These are phyloP conservation scores for Aurelia sp. DNA, from an alignment of 30 jellyfish, hydroid and myxozoan genomes.

Conservation along the genomic window DNA sequence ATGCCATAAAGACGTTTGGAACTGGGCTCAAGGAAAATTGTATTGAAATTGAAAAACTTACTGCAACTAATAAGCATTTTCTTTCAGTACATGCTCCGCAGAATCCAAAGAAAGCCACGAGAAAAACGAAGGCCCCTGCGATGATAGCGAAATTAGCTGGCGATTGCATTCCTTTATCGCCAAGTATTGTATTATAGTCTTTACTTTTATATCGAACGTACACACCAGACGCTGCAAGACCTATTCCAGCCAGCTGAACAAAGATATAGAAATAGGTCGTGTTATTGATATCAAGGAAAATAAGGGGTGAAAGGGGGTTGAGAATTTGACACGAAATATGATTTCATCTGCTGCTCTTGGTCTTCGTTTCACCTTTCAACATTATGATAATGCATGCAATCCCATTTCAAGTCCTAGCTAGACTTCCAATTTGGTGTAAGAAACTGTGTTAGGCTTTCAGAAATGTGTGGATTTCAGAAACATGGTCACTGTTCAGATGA, in stretches of 20 bases:
- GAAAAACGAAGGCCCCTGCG: constrained; percentile 7
- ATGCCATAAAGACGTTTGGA: too few relatives aligned
- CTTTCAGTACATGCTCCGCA: constrained; percentile 35
- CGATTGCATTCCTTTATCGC: not conserved
- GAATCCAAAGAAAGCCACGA: constrained; percentile 20
- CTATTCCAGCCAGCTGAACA: constrained; percentile 21
- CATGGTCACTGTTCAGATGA: too few relatives aligned
- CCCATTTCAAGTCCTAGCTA: too few relatives aligned
- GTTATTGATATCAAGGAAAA: not conserved
- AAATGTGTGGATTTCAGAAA: too few relatives aligned
- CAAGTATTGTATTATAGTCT: constrained; percentile 29
- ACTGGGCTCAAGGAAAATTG: too few relatives aligned
- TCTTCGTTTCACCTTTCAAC: too few relatives aligned
- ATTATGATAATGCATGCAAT: too few relatives aligned
- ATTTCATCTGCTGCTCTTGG: too few relatives aligned
- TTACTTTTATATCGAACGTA: constrained; percentile 19
- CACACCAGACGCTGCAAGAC: constrained; percentile 4
- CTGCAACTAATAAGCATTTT: constrained; percentile 12
- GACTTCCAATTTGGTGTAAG: too few relatives aligned
- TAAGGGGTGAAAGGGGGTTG: not conserved
- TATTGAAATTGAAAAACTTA: not conserved
- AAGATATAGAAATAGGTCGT: not conserved
- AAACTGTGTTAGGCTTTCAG: too few relatives aligned
- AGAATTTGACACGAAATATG: too few relatives aligned
- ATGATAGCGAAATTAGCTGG: constrained; percentile 21